These are phyloP conservation scores for Sardina pilchardus DNA, from an alignment of 2,113 vertebrate species.

Conservation along the genomic window DNA sequence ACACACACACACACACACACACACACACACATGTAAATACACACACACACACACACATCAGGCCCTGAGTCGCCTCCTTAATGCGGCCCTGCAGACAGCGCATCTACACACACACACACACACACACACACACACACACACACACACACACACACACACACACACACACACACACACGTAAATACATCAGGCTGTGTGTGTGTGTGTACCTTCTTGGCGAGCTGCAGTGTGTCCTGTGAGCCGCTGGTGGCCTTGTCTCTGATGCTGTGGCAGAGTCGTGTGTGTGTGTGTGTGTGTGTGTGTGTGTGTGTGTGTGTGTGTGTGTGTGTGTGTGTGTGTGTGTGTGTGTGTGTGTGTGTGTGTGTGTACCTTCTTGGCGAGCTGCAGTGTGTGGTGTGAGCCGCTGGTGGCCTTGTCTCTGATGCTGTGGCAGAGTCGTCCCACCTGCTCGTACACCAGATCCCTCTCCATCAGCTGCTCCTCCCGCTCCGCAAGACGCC, in stretches of 20 bases:
- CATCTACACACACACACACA: no score
- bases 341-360: constrained; percentile 29
- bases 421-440: constrained; percentile 69
- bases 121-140: no score
- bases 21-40: neutral
- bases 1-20: neutral
- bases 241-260: constrained; percentile 59
- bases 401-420: constrained; percentile 59
- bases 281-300: neutral
- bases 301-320: neutral
- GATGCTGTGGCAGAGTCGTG: constrained; percentile 67
- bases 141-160: no score
- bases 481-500: constrained; percentile 77
- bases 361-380: constrained; percentile 79
- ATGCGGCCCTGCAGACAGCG: no score
- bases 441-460: constrained; percentile 81
- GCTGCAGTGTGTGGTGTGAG: constrained; percentile 72
- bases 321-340: neutral
- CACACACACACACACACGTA: no score
- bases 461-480: constrained; percentile 81
- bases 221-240: constrained; percentile 72
- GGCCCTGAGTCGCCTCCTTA: no score
- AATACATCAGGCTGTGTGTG: no score
- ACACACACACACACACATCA: no score
- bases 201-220: constrained; percentile 79